Base-by-base conservation (phyloP, 2,888 invertebrate species). In the Drosophila parthenogenetica region DNA sequence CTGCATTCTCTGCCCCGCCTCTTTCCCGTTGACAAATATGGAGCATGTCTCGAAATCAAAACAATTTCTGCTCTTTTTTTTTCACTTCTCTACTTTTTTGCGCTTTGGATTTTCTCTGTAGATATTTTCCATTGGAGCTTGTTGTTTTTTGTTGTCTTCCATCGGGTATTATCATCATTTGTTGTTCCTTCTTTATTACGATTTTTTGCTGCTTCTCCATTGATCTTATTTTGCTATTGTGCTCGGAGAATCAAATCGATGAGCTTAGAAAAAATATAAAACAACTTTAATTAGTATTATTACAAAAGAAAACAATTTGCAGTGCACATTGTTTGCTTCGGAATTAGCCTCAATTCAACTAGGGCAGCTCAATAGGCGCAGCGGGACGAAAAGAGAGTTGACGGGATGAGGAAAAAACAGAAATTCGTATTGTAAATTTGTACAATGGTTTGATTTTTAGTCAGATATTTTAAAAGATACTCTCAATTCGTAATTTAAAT, bases 231-330 rank as follows among this genome's bases (percentile, higher is more conserved):
- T 45, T 32, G 54, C 11, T 16, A 19, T 51, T 53, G 22, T 66
- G 58, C 49, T 53, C 25, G 22, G 5, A 42, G 50, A 7, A 35
- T 29, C 58, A 40, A 79, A 67, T 71, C 58, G 59, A 65, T 65
- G 63, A 32, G 40, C 50, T 35, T 25, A 45, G 51, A 35, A 55
- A 51, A 70, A 62, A 13, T 35, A 35, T 35, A 60, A 63, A 55
- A 43, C 57, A 69, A 78, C 72, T 80, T 80, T 86, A 83, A 83
- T 83, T 88, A 83, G 87, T 86, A 76, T 83, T 73, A 73, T 84
- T 84, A 82, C 81, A 69, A 86, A 80, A 60, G 73, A 83, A 84
- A 83, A 87, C 84, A 83, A 88, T 83, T 87, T 72, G 73, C 69
- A 74, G 70, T 70, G 66, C 65, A 64, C 73, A 77, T 86, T 78